Conservation (phyloP, 2,888 invertebrate genomes). For the Eumacrocentrus americanus region DNA sequence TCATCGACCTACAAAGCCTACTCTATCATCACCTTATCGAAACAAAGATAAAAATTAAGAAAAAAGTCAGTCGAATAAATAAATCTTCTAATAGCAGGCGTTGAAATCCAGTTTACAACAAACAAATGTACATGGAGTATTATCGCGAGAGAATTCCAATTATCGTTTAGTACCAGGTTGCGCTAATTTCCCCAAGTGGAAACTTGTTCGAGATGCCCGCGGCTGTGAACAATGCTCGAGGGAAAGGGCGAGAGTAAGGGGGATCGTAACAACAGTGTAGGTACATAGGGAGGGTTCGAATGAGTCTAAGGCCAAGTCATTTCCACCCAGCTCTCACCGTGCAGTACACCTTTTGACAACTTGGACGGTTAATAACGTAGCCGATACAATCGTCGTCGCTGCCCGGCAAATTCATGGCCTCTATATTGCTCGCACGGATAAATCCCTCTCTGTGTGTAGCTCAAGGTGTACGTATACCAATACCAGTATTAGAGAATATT, state of each 20-base stretch:
- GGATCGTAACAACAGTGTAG: not conserved
- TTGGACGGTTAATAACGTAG: conserved; percentile 38
- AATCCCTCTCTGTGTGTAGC: too few species aligned
- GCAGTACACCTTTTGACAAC: conserved; percentile 42
- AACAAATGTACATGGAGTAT: not conserved
- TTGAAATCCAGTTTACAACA: too few species aligned
- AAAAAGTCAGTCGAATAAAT: too few species aligned
- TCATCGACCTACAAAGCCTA: too few species aligned
- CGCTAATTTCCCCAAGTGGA: conserved; percentile 25
- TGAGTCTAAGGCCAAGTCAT: not conserved
- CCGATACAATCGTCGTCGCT: conserved; percentile 15
- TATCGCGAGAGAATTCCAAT: conserved; percentile 26
- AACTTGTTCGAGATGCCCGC: conserved; percentile 18
- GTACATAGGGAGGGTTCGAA: not conserved
- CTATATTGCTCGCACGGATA: not conserved
- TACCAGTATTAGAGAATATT: conserved; percentile 32
- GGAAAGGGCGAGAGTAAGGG: conserved; percentile 11
- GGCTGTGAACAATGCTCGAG: conserved; percentile 9
- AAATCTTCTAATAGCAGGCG: too few species aligned
- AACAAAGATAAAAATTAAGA: too few species aligned
- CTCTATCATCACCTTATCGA: too few species aligned
- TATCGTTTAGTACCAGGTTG: conserved; percentile 22
- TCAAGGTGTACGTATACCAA: not conserved
- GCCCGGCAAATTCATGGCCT: too few species aligned
- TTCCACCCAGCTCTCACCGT: not conserved